A percentile compares a stretch with the other conserved stretches of the same genome.
These are phyloP conservation scores for Sakesphorus luctuosus DNA, from an alignment of 2,113 vertebrate species.

Conservation along the genomic window DNA sequence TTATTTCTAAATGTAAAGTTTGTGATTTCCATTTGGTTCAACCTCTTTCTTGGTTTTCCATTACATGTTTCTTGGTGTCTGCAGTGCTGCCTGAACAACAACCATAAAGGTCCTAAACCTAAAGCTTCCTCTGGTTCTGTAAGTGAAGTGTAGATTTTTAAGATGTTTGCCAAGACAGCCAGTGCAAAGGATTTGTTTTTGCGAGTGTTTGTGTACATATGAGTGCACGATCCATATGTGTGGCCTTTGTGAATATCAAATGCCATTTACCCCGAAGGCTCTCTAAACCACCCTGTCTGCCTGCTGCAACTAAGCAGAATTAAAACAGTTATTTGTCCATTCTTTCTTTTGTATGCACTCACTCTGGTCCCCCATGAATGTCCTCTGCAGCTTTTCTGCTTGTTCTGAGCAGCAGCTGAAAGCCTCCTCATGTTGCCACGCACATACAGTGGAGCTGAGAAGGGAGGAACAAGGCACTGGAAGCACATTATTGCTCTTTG, in stretches of 20 bases:
- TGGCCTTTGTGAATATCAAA: slow-evolving; percentile 63
- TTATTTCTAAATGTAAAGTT: not conserved
- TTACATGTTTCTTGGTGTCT: not conserved
- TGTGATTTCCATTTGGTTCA: not conserved
- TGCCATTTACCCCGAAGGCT: slow-evolving; percentile 57
- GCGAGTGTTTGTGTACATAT: slow-evolving; percentile 1
- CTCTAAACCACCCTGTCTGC: slow-evolving; percentile 53
- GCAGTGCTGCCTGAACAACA: not conserved
- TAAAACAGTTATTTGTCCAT: not conserved
- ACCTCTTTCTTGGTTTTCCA: not conserved
- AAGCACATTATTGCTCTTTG: not conserved
- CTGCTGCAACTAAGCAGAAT: not conserved
- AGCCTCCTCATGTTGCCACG: not conserved
- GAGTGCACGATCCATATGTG: slow-evolving; percentile 32
- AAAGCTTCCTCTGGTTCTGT: not conserved
- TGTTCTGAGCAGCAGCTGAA: not conserved
- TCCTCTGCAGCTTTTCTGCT: not conserved
- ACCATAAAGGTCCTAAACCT: not conserved
- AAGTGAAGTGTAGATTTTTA: slow-evolving; percentile 26
- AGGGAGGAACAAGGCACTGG: not conserved
- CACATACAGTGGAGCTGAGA: not conserved
- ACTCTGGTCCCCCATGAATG: not conserved
- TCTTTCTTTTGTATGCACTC: not conserved
- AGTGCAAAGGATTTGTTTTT: slow-evolving; percentile 62
- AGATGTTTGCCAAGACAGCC: slow-evolving; percentile 56